These are phyloP conservation scores for Stenodera caucasica DNA, from an alignment of 2,888 invertebrate species.

Conservation along the genomic window DNA sequence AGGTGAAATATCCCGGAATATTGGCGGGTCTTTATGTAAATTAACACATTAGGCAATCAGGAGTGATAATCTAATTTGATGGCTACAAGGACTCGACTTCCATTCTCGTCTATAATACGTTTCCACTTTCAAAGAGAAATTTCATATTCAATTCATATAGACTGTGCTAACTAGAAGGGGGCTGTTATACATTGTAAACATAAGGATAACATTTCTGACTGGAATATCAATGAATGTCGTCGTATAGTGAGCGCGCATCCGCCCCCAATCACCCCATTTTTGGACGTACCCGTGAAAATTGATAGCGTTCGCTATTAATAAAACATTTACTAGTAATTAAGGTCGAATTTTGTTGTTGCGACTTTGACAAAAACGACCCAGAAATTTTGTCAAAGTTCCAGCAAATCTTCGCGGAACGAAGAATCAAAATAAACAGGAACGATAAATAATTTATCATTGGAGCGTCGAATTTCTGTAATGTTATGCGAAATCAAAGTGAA, in stretches of 20 bases:
- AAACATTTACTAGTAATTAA: too few species aligned
- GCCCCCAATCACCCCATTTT: too few species aligned
- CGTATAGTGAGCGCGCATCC: too few species aligned
- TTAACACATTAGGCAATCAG: constrained; percentile 29
- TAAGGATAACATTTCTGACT: constrained; percentile 41
- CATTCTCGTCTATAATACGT: not conserved
- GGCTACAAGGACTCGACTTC: constrained; percentile 12
- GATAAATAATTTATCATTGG: constrained; percentile 32
- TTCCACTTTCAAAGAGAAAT: constrained; percentile 36
- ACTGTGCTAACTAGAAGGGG: constrained; percentile 41
- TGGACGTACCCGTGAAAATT: too few species aligned
- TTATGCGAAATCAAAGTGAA: constrained; percentile 31
- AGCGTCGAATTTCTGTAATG: constrained; percentile 34
- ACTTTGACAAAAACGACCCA: too few species aligned
- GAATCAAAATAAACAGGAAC: constrained; percentile 18
- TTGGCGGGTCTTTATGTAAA: constrained; percentile 26
- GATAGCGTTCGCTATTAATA: too few species aligned
- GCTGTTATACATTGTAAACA: constrained; percentile 45
- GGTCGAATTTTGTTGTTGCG: too few species aligned
- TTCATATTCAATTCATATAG: constrained; percentile 44
- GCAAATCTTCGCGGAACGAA: not conserved
- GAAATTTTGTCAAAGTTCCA: too few species aligned
- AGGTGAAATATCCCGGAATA: not conserved
- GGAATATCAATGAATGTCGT: constrained; percentile 32
- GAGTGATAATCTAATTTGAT: constrained; percentile 30